These are phyloP conservation scores for Helleia helle DNA, from an alignment of 2,888 invertebrate genomes.

Conservation along the genomic window DNA sequence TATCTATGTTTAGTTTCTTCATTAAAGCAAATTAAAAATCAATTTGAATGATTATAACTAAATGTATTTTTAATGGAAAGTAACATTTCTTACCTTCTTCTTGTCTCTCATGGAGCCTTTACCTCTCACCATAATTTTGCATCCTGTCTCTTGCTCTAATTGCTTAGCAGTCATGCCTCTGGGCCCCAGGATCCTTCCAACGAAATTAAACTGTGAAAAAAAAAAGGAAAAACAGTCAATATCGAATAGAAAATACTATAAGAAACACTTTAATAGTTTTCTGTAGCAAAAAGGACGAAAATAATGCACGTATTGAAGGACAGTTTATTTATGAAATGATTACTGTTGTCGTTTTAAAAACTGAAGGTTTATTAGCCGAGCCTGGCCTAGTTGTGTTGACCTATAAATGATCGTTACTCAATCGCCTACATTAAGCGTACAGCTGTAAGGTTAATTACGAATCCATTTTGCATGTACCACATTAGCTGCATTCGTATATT, in stretches of 20 bases:
- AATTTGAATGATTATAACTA: too few species aligned
- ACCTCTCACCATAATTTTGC: constrained; percentile 99
- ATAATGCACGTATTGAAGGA: constrained; percentile 11
- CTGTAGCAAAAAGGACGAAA: too few species aligned
- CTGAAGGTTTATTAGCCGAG: constrained; percentile 1
- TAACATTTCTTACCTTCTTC: constrained; percentile 87
- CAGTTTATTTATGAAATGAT: background rate
- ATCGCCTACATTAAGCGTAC: constrained; percentile 12
- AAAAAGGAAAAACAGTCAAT: too few species aligned
- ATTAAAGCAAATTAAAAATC: too few species aligned
- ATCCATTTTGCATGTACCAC: constrained; percentile 51
- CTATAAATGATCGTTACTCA: constrained; percentile 4
- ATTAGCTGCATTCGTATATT: constrained; percentile 41
- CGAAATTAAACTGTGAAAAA: constrained; percentile 98
- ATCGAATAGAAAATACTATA: too few species aligned
- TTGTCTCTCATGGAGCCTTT: constrained; percentile 99
- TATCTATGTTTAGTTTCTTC: too few species aligned
- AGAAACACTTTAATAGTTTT: too few species aligned
- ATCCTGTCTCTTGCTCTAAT: constrained; percentile 99
- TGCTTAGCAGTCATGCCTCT: constrained; percentile 99
- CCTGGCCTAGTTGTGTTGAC: background rate
- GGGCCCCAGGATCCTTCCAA: constrained; percentile 99
- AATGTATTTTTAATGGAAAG: too few species aligned
- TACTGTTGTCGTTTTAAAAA: background rate
- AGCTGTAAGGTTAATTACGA: constrained; percentile 53